A percentile compares a stretch with the other conserved stretches of the same genome.
phyloP scores from a whole-genome alignment of 1,140 invertebrate species.

The Pseudomyrmex flavicornis region DNA sequence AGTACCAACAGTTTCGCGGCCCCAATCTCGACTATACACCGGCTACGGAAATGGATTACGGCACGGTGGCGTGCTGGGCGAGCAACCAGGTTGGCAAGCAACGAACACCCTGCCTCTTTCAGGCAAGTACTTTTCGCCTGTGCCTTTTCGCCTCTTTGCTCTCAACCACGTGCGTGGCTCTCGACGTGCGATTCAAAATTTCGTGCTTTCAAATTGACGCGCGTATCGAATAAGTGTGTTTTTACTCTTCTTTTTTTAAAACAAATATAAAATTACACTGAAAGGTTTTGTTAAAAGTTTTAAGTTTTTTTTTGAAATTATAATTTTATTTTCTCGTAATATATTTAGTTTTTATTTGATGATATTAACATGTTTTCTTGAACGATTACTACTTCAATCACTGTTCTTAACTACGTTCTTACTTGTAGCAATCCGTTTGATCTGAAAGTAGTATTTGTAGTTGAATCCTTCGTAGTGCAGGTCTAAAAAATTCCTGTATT shows the following conservation, averaged over 20 bases:
- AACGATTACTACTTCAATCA: neutral
- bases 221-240: neutral
- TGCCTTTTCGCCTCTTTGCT: conserved; percentile 30
- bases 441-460: conserved; percentile 32
- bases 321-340: no score
- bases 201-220: conserved; percentile 20
- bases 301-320: no score
- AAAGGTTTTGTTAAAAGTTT: no score
- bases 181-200: conserved; percentile 20
- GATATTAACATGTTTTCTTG: neutral
- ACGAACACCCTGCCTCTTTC: conserved; percentile 93
- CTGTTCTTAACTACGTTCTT: conserved; percentile 32
- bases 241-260: no score
- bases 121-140: conserved; percentile 85
- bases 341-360: neutral
- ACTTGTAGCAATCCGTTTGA: conserved; percentile 47
- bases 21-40: conserved; percentile 94
- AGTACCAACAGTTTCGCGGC: conserved; percentile 84
- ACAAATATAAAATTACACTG: no score
- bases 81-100: conserved; percentile 93
- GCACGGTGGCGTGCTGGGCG: conserved; percentile 94
- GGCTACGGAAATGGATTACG: conserved; percentile 94
- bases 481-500: conserved; percentile 24
- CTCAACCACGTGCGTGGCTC: neutral
- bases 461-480: conserved; percentile 25